Conservation (phyloP, 2,113 vertebrate species). For the Pterocles gutturalis region DNA sequence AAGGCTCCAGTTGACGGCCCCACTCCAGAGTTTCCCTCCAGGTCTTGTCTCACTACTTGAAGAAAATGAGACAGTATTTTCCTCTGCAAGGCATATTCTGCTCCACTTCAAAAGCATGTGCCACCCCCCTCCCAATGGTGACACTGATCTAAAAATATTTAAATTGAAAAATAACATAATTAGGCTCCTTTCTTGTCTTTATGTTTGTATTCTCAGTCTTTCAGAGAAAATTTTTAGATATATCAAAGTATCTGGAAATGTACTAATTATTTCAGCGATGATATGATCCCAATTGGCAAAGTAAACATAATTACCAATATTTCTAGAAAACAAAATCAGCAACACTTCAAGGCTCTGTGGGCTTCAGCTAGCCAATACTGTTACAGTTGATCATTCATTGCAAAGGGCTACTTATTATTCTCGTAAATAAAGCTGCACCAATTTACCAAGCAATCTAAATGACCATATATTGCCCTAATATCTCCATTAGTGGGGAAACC, state of each 20-base stretch:
- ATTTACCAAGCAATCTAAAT: neutral
- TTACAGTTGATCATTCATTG: neutral
- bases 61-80: neutral
- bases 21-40: neutral
- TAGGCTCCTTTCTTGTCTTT: neutral
- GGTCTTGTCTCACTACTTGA: neutral
- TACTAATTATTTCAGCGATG: neutral
- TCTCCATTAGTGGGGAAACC: neutral
- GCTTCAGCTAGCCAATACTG: neutral
- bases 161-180: neutral
- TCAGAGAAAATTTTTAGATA: neutral
- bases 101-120: neutral
- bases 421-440: neutral
- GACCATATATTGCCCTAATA: neutral
- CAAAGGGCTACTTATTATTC: neutral
- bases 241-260: slow-evolving; percentile 1
- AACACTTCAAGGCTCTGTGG: slow-evolving; percentile 10
- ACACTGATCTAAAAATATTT: neutral
- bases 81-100: neutral
- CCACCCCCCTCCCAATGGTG: neutral
- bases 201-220: neutral
- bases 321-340: slow-evolving; percentile 30
- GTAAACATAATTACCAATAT: slow-evolving; percentile 15
- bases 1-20: neutral
- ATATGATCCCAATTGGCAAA: slow-evolving; percentile 5